A percentile compares a stretch with the other conserved stretches of the same genome.
Conservation (phyloP, 2,797 vertebrate species). For the Gallirallus australis region DNA sequence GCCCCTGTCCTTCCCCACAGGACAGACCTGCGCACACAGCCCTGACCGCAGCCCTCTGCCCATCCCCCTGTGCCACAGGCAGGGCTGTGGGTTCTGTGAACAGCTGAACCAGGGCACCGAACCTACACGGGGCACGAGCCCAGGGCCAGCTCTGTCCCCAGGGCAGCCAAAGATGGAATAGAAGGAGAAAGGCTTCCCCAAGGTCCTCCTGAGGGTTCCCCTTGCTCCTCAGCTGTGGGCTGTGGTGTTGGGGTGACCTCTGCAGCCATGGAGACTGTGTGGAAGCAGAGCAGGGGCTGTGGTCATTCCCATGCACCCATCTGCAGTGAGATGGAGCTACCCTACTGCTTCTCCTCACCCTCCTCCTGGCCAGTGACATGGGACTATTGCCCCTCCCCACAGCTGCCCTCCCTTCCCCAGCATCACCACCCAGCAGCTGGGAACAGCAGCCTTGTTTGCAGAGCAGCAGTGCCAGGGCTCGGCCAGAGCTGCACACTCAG, state of each 20-base stretch:
- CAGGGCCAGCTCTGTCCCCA: neutral
- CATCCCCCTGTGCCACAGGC: rapidly evolving
- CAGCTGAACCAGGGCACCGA: neutral
- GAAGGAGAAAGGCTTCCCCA: rapidly evolving
- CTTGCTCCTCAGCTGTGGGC: neutral
- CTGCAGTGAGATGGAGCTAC: neutral
- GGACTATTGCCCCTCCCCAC: neutral
- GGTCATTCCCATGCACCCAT: rapidly evolving
- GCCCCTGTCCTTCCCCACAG: neutral
- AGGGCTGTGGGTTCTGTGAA: neutral
- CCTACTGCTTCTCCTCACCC: neutral
- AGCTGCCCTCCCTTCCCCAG: neutral
- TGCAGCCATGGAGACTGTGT: neutral
- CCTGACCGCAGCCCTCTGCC: rapidly evolving
- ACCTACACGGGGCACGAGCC: neutral
- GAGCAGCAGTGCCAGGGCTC: neutral
- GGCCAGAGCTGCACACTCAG: slow-evolving; percentile 34
- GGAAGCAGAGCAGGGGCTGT: rapidly evolving
- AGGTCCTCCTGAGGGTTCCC: neutral
- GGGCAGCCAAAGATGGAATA: neutral
- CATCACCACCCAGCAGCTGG: neutral
- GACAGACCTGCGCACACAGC: neutral
- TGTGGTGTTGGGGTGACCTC: no score
- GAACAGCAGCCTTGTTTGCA: slow-evolving; percentile 27
- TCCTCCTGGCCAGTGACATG: rapidly evolving